Evolutionary conservation across 2,113 vertebrate species (phyloP).

Genomic region (Ptyas mucosa): DNA sequence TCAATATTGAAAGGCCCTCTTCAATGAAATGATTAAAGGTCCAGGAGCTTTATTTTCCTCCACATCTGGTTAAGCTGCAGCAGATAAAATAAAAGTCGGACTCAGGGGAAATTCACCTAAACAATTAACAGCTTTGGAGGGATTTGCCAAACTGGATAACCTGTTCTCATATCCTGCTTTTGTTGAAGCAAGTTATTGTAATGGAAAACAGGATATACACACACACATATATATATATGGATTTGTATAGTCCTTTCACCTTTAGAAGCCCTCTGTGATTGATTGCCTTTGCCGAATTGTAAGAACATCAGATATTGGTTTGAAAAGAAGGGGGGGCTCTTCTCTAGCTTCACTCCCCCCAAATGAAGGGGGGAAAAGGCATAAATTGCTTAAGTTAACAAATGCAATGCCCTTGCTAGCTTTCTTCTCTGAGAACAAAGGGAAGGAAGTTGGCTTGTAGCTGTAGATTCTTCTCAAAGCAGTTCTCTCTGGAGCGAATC

Average conservation of each 20-base stretch:
- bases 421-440: neutral
- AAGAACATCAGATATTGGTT: neutral
- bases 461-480: neutral
- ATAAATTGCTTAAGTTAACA: neutral
- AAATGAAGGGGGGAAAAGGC: neutral
- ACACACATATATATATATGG: slow-evolving; percentile 11
- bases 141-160: slow-evolving; percentile 34
- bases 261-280: slow-evolving; percentile 31
- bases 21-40: neutral
- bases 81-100: neutral
- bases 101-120: slow-evolving; percentile 31
- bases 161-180: slow-evolving; percentile 56
- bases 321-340: neutral
- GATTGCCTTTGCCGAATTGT: slow-evolving; percentile 24
- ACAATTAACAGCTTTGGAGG: slow-evolving; percentile 30
- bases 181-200: slow-evolving; percentile 30
- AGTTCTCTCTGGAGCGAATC: neutral
- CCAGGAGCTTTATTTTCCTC: neutral
- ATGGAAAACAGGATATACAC: slow-evolving; percentile 60
- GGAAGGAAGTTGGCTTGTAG: neutral
- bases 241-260: slow-evolving; percentile 29
- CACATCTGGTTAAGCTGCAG: neutral
- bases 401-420: neutral
- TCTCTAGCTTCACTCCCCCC: neutral
- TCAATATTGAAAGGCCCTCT: neutral